Evolutionary conservation across 2,888 invertebrate species (phyloP), one percentile per base, ranked within the genome.

Genomic region (Aleiodes leptofemur): DNA sequence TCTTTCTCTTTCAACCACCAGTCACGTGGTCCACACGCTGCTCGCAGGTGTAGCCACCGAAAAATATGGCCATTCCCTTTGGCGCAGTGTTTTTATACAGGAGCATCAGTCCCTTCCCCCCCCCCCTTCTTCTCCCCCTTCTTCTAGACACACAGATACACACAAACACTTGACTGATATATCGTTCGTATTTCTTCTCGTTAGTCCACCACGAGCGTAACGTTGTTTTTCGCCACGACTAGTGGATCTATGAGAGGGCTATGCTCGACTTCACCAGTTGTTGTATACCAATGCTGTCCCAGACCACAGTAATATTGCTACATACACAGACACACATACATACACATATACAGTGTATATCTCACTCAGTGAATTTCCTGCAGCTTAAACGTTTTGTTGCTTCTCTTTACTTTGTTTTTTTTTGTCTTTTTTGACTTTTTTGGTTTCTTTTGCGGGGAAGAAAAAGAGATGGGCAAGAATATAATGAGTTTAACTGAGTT

Each of bases 1-100:
- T n/a, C 16, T 61, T 61, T 7, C 8, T 34, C 43, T 61, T 4
- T 16, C 23, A 64, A 23, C 64, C 38, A 43, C 14, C 48, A 64
- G 38, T 64, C 48, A 64, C 50, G 57, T 72, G 72, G 51, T 43
- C 3, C 50, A 61, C 72, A 55, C 61, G 51, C 43, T 71, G 72
- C 72, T 50, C 59, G 72, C 72, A 72, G 72, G 61, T 72, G 72
- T 61, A 72, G 61, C 72, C 72, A 61, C 72, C 50, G 61, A 72
- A 72, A 72, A 61, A 72, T 72, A 72, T 72, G 51, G 29, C 71
- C 31, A 51, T 16, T 72, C 16, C 61, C 61, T 72, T 72, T 34
- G 61, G 55, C 72, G 51, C 34, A 38, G 8, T 61, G 50, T 72
- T 61, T 43, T 72, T 72, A 53, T 61, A 61, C 53, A 53, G 14